Base-by-base conservation (phyloP, 1,140 invertebrate species). In the Rhynchophorus ferrugineus region DNA sequence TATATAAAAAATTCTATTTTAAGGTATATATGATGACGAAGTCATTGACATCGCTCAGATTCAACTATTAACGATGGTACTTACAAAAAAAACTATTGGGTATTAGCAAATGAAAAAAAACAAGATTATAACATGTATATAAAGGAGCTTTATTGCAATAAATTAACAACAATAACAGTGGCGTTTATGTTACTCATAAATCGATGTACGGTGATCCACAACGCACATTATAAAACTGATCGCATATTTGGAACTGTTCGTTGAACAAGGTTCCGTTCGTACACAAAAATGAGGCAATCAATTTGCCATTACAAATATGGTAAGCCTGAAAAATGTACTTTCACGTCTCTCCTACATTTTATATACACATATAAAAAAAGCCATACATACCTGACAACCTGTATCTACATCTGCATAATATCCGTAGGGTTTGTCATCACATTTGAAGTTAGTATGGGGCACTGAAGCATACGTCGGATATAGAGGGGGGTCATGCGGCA, bases 171-270 rank as follows among this genome's bases (percentile, higher is more conserved):
- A n/a, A n/a, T n/a, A n/a, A n/a, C n/a, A n/a, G n/a, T n/a, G n/a
- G n/a, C n/a, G n/a, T n/a, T n/a, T n/a, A n/a, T n/a, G n/a, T n/a
- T n/a, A n/a, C n/a, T 69, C 69, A 76, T 56, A 76, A 71, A 61
- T 79, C 76, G 67, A 75, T 73, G 48, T 73, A 74, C 0, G 72
- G 72, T 20, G 71, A 75, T 38, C 76, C 75, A 52, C 80, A 82
- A 19, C 80, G 69, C 2, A 82, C 79, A 58, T 82, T 81, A 67
- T 80, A 81, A 69, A 80, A 81, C 62, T 81, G 80, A 64, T 82
- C 80, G 52, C 80, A 82, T 0, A 82, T 78, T 72, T 81, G 75
- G 52, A 77, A 79, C 57, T 73, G 70, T 61, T 75, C 70, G 53
- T 75, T 72, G 62, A 78, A 78, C n/a, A 76, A 59, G 5, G 75